phyloP scores from a whole-genome alignment of 2,888 invertebrate species.

The Drosophila kambysellisi region DNA sequence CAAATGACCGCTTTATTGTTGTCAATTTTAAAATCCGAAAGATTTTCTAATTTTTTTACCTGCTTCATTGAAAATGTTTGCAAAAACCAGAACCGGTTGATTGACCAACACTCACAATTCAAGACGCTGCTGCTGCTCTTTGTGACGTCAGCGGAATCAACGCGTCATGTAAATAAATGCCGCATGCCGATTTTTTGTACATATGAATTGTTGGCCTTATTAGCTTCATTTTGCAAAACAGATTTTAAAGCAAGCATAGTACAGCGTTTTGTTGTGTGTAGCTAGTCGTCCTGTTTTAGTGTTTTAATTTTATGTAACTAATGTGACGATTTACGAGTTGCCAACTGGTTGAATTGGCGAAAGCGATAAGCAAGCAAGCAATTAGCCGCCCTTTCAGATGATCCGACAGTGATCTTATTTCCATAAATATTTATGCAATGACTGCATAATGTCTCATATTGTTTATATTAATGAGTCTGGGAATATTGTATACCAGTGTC shows the following conservation, averaged over 20 bases:
- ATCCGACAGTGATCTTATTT: slow-evolving; percentile 28
- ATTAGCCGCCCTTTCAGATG: slow-evolving; percentile 14
- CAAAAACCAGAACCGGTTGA: slow-evolving; percentile 30
- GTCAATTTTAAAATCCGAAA: slow-evolving; percentile 10
- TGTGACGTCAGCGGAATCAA: slow-evolving; percentile 63
- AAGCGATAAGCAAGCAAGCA: slow-evolving; percentile 45
- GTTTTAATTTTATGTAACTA: slow-evolving; percentile 8
- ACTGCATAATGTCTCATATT: neutral
- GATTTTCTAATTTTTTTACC: slow-evolving; percentile 33
- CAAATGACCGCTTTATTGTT: slow-evolving; percentile 21
- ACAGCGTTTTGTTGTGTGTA: neutral
- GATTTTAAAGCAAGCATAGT: slow-evolving; percentile 28
- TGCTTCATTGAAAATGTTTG: slow-evolving; percentile 25
- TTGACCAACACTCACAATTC: neutral
- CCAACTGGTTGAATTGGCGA: slow-evolving; percentile 16
- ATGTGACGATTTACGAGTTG: slow-evolving; percentile 2
- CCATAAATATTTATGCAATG: slow-evolving; percentile 12
- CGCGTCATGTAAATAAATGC: slow-evolving; percentile 29
- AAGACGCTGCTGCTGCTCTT: slow-evolving; percentile 12
- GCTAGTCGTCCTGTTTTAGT: slow-evolving; percentile 10
- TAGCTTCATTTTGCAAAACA: slow-evolving; percentile 53
- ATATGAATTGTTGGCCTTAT: slow-evolving; percentile 40
- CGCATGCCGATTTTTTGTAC: slow-evolving; percentile 57
- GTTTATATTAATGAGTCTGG: neutral
- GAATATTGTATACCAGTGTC: slow-evolving; percentile 1